Conservation (phyloP, 1,140 invertebrate genomes). For the Pachypeltis micranthus region DNA sequence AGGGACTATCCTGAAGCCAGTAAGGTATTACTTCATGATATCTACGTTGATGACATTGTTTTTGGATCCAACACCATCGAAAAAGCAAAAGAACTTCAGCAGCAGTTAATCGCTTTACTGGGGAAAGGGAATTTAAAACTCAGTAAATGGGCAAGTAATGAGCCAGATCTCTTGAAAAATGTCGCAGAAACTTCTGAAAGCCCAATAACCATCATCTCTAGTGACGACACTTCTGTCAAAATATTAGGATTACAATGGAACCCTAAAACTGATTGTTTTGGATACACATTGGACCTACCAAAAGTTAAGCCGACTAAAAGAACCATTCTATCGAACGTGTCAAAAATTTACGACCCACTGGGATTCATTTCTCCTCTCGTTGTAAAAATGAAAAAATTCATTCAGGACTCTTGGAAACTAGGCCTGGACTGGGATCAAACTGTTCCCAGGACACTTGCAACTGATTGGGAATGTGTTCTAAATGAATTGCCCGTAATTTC, state of each 20-base stretch:
- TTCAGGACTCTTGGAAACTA: conserved; percentile 23
- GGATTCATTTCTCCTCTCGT: conserved; percentile 27
- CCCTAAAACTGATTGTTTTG: background rate
- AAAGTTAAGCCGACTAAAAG: conserved; percentile 12
- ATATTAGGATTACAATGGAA: conserved; percentile 19
- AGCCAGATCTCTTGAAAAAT: background rate
- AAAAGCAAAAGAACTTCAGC: conserved; percentile 20
- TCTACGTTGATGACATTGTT: conserved; percentile 27
- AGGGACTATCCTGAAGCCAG: conserved; percentile 22
- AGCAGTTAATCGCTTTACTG: conserved; percentile 23
- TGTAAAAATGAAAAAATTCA: conserved; percentile 22
- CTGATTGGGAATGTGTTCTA: conserved; percentile 23
- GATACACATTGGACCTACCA: background rate
- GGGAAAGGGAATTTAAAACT: conserved; percentile 25
- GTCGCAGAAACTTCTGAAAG: background rate
- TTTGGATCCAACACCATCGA: conserved; percentile 19
- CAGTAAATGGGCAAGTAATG: conserved; percentile 30
- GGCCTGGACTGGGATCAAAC: conserved; percentile 33
- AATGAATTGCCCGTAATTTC: conserved; percentile 18
- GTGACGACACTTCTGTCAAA: conserved; percentile 3
- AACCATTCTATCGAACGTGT: conserved; percentile 22
- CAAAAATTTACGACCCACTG: conserved; percentile 29
- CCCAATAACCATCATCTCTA: background rate
- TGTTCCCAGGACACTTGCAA: conserved; percentile 23
- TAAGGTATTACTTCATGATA: conserved; percentile 21